Evolutionary conservation across 2,888 invertebrate genomes (phyloP).

Genomic region (Amphipoea oculea): DNA sequence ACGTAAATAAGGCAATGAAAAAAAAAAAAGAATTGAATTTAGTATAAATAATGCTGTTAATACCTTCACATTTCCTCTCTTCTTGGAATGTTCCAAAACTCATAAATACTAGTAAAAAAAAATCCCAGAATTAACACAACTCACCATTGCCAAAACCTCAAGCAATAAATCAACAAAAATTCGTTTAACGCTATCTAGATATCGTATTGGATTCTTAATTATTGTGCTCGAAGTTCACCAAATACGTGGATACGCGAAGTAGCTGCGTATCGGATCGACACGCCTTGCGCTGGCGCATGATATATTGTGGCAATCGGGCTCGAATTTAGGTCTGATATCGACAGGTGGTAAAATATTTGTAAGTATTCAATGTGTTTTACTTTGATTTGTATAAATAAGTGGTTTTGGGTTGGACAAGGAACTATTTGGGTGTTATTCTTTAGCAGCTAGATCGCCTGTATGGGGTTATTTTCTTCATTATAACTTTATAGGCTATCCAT

Average conservation of each 20-base stretch:
- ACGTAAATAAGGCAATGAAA: too few species aligned
- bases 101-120: not conserved
- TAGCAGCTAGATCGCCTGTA: not conserved
- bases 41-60: not conserved
- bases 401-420: slow-evolving; percentile 3
- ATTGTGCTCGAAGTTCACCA: slow-evolving; percentile 74
- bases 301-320: slow-evolving; percentile 59
- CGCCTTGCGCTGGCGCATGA: slow-evolving; percentile 71
- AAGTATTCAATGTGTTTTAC: slow-evolving; percentile 31
- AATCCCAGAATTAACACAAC: slow-evolving; percentile 6
- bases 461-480: not conserved
- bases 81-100: not conserved
- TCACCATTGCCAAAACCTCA: not conserved
- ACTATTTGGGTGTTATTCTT: not conserved
- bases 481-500: not conserved
- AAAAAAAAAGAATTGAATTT: not conserved
- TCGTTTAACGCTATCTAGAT: slow-evolving; percentile 75
- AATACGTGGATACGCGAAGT: slow-evolving; percentile 78
- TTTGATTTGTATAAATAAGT: slow-evolving; percentile 31
- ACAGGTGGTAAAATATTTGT: slow-evolving; percentile 73
- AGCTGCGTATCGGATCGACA: slow-evolving; percentile 76
- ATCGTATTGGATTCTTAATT: slow-evolving; percentile 73
- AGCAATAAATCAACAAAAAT: slow-evolving; percentile 68
- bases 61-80: not conserved
- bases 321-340: slow-evolving; percentile 71